These are phyloP conservation scores for Sabatieria punctata DNA, from an alignment of 2,888 invertebrate species.

Conservation along the genomic window DNA sequence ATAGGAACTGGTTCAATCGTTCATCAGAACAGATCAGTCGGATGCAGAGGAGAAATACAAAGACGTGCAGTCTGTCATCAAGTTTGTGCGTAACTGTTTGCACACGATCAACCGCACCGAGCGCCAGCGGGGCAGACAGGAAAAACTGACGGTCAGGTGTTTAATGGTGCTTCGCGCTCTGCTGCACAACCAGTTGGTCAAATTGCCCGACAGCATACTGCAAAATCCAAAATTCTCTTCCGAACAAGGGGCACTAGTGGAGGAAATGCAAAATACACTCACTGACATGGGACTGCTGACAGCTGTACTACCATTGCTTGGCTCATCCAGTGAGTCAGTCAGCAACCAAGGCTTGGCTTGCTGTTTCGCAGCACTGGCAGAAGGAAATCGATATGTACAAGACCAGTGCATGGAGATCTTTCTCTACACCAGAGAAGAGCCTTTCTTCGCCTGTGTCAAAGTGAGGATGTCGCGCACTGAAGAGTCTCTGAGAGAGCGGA, in stretches of 20 bases:
- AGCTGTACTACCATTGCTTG: background rate
- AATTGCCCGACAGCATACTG: background rate
- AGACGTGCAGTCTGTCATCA: background rate
- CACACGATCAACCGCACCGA: background rate
- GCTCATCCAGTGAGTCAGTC: background rate
- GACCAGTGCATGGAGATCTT: background rate
- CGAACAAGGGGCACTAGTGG: background rate
- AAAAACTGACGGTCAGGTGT: background rate
- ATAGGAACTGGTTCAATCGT: background rate
- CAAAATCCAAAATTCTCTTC: background rate
- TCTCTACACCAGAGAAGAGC: background rate
- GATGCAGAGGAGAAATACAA: background rate
- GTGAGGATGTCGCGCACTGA: background rate
- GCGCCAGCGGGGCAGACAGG: background rate
- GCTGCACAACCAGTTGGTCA: constrained; percentile 6
- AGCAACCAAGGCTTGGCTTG: background rate
- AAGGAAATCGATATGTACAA: background rate
- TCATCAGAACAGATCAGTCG: background rate
- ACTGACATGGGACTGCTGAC: background rate
- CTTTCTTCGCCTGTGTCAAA: background rate
- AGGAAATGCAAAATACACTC: background rate
- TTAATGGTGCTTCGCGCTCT: background rate
- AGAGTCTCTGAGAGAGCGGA: background rate
- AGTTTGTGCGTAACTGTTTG: background rate
- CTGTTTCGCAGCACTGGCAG: background rate